Conservation (phyloP, 2,113 vertebrate genomes). For the Plectropomus leopardus region DNA sequence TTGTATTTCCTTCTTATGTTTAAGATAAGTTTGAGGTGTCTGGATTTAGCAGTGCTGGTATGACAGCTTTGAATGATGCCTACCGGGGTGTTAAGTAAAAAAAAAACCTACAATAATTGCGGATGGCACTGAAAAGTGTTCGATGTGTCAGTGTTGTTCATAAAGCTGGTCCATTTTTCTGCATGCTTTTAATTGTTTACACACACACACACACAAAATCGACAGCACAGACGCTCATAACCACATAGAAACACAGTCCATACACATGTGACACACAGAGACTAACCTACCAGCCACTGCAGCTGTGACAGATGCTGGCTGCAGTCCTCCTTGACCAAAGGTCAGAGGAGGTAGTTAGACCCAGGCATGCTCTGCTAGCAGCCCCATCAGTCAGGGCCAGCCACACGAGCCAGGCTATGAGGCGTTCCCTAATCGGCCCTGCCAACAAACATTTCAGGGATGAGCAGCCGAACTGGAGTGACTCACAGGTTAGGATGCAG, state of each 20-base stretch:
- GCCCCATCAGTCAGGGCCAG: conserved; percentile 33
- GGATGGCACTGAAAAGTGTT: background rate
- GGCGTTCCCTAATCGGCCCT: conserved; percentile 7
- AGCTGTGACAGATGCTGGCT: conserved; percentile 30
- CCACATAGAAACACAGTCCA: background rate
- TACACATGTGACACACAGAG: background rate
- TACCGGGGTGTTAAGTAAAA: background rate
- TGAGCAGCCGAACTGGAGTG: conserved; percentile 26
- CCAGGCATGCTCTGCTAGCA: conserved; percentile 23
- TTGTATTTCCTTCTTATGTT: background rate
- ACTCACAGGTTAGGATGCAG: conserved; percentile 18
- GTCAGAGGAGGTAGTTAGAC: conserved; percentile 42
- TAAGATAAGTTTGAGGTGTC: background rate
- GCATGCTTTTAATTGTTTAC: background rate
- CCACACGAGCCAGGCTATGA: conserved; percentile 9
- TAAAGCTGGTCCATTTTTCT: background rate
- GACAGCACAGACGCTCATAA: too few species aligned
- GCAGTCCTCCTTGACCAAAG: conserved; percentile 29
- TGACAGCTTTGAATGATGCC: background rate
- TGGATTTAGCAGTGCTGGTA: background rate
- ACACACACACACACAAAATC: background rate
- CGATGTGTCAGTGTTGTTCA: background rate
- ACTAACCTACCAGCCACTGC: background rate
- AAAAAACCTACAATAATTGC: background rate
- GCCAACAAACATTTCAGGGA: conserved; percentile 43